These are phyloP conservation scores for Nemurella pictetii DNA, from an alignment of 2,888 invertebrate species.

Conservation along the genomic window DNA sequence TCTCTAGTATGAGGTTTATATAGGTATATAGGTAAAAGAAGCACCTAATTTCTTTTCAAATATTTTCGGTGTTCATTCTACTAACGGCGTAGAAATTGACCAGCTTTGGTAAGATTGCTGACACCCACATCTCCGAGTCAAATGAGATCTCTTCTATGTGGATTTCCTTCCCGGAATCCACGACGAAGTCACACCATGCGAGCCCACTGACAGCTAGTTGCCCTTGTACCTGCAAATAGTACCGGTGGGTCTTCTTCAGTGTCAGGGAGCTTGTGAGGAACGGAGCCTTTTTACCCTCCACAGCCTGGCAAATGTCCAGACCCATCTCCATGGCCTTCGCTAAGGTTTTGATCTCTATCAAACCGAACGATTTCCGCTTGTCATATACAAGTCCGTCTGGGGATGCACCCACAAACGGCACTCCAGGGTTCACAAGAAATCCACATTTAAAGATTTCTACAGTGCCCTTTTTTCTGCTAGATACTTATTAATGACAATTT, in stretches of 20 bases:
- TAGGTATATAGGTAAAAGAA: too few species aligned
- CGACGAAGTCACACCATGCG: neutral
- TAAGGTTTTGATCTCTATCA: neutral
- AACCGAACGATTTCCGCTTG: neutral
- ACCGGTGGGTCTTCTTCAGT: too few species aligned
- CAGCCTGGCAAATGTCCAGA: neutral
- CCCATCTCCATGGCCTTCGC: neutral
- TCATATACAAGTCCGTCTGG: neutral
- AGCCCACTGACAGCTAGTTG: neutral
- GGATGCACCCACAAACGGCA: neutral
- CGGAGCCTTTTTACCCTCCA: neutral
- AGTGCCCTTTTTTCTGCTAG: neutral
- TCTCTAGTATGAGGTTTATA: too few species aligned
- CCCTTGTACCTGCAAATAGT: neutral
- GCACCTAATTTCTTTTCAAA: too few species aligned
- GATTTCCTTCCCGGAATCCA: neutral
- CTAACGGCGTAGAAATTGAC: neutral
- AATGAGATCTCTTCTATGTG: too few species aligned
- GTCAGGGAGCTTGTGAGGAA: too few species aligned
- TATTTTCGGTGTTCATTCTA: too few species aligned
- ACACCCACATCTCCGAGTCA: too few species aligned
- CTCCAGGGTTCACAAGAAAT: neutral
- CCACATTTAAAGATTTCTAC: neutral
- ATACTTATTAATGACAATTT: neutral
- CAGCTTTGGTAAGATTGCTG: too few species aligned